These are phyloP conservation scores for Monoplex corrugatus DNA, from an alignment of 2,888 invertebrate genomes.

Conservation along the genomic window DNA sequence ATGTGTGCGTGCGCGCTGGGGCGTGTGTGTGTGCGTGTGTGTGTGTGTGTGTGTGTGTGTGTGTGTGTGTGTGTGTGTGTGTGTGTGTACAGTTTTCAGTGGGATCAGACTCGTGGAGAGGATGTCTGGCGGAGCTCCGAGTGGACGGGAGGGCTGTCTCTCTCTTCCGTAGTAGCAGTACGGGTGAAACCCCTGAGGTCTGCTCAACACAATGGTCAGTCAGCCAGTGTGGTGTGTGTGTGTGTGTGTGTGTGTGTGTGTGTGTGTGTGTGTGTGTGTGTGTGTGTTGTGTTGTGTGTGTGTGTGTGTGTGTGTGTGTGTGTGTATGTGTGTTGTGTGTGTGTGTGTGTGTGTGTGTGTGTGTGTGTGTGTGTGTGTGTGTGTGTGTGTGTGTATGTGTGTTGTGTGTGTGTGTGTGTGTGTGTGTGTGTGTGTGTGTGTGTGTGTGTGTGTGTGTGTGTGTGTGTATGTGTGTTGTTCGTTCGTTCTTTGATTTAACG, in stretches of 20 bases:
- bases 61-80: conserved; percentile 16
- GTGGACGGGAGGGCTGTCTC: conserved; percentile 53
- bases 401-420: background rate
- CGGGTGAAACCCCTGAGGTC: conserved; percentile 41
- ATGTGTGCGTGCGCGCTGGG: background rate
- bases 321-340: no score
- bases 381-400: no score
- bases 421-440: no score
- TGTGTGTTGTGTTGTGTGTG: background rate
- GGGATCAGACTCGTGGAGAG: conserved; percentile 51
- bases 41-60: background rate
- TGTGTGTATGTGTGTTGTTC: no score
- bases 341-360: background rate
- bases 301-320: no score
- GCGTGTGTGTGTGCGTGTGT: conserved; percentile 4
- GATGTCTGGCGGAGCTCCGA: conserved; percentile 56
- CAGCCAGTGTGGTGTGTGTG: background rate
- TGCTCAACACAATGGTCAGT: conserved; percentile 56
- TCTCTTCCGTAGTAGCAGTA: conserved; percentile 46
- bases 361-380: background rate
- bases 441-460: no score
- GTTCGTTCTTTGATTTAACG: no score
- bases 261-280: no score
- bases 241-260: background rate
- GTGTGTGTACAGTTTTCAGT: conserved; percentile 39